These are phyloP conservation scores for Acanthosoma haemorrhoidale DNA, from an alignment of 2,888 invertebrate genomes.

Conservation along the genomic window DNA sequence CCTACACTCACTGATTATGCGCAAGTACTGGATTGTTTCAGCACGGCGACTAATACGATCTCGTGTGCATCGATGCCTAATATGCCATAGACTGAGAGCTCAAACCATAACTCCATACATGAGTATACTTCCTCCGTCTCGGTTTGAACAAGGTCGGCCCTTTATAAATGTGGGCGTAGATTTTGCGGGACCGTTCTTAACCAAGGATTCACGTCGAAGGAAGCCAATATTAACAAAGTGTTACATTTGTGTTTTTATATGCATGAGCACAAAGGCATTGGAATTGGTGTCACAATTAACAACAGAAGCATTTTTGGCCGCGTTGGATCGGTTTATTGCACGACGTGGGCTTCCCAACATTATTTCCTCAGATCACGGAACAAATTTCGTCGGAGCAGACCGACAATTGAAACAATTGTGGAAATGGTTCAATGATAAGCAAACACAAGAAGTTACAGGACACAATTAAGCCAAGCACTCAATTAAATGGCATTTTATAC, in stretches of 20 bases:
- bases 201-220: not conserved
- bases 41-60: not conserved
- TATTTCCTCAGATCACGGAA: constrained; percentile 44
- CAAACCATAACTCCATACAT: constrained; percentile 17
- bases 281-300: constrained; percentile 43
- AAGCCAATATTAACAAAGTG: constrained; percentile 23
- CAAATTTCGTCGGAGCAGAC: constrained; percentile 43
- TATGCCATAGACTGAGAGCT: constrained; percentile 20
- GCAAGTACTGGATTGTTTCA: constrained; percentile 3
- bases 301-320: constrained; percentile 41
- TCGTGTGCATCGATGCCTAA: not conserved
- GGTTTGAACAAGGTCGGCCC: constrained; percentile 4
- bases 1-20: not conserved
- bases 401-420: constrained; percentile 18
- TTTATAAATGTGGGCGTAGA: constrained; percentile 39
- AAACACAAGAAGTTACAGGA: not conserved
- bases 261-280: constrained; percentile 41
- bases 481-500: constrained; percentile 24
- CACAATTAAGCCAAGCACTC: constrained; percentile 1
- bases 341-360: constrained; percentile 40
- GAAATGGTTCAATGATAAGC: not conserved
- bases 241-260: constrained; percentile 40
- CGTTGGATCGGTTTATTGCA: constrained; percentile 41
- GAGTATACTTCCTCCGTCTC: constrained; percentile 27
- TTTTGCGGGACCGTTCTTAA: constrained; percentile 39